Evolutionary conservation across 2,113 vertebrate species (phyloP), one percentile per base, ranked within the genome.

Genomic region (Sceloporus tristichus): DNA sequence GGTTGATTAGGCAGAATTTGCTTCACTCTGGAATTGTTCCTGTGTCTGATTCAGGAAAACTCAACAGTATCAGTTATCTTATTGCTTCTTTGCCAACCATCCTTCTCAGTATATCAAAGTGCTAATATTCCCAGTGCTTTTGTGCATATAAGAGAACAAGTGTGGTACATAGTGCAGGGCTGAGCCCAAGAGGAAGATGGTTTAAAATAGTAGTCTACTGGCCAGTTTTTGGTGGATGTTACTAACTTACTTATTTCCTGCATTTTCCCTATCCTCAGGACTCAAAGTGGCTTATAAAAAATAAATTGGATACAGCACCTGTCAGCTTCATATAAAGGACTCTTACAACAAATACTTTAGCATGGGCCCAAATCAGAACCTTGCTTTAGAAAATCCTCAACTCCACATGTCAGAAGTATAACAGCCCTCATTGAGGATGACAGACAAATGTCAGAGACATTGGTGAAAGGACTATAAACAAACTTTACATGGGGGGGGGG

Each of bases 1-100:
- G 87, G 91, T 90, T 95, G 87, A 94, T 95, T 93, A 93, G 90
- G 76, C 3, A 9, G 93, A 92, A 92, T 90, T 93, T 90, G 73
- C 90, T 90, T 92, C 87, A 93, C 85, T 93, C 87, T 27, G 10
- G 77, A 66, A 85, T 0, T 3, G 93, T 91, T 87, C 86, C 91
- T 91, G 91, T 83, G 90, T 92, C 70, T 94, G 81, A 95, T 96
- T 91, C 78, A 65, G 42, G 84, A 90, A 85, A 18, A 90, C 85
- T 91, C 89, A 90, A 89, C 79, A 91, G 91, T 83, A 77, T 77
- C 2, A 1, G 27, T 90, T 84, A 87, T 88, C 38, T 54, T 87
- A 85, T 54, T 21, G 23, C 81, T 38, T 54, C 10, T 48, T 74
- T 86, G 8, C 19, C 38, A 83, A 56, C 74, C 62, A 56, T 83